phyloP scores from a whole-genome alignment of 2,888 invertebrate species.

The Drosophila conformis region DNA sequence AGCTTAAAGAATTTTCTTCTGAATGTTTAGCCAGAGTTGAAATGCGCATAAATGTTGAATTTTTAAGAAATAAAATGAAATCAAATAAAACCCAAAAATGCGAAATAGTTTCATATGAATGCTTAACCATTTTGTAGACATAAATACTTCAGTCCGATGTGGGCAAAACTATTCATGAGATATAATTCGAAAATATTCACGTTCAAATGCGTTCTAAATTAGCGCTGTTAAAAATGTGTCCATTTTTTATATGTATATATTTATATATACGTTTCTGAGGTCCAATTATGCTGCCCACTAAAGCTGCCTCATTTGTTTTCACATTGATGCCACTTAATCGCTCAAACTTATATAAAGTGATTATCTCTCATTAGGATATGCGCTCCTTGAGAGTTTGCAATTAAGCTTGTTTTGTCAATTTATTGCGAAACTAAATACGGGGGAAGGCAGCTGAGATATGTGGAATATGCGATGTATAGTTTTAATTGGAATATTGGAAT shows the following conservation, averaged over 20 bases:
- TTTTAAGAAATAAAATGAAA: too few relatives aligned
- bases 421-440: neutral
- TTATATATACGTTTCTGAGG: neutral
- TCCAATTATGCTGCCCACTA: neutral
- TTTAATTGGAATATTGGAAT: conserved; percentile 40
- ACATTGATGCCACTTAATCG: neutral
- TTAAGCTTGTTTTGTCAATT: conserved; percentile 24
- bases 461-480: conserved; percentile 13
- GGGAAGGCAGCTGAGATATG: conserved; percentile 5
- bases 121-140: neutral
- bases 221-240: neutral
- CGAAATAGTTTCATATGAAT: neutral
- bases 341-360: neutral
- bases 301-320: neutral
- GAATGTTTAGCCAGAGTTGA: neutral
- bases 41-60: neutral
- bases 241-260: neutral
- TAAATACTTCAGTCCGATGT: neutral
- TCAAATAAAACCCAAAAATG: neutral
- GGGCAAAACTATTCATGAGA: too few relatives aligned
- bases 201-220: neutral
- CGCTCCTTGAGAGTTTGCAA: neutral
- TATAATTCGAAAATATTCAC: neutral
- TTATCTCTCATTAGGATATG: neutral
- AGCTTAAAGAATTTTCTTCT: too few relatives aligned